Evolutionary conservation across 2,113 vertebrate species (phyloP), one percentile per base, ranked within the genome.

Genomic region (Eubucco bourcierii): DNA sequence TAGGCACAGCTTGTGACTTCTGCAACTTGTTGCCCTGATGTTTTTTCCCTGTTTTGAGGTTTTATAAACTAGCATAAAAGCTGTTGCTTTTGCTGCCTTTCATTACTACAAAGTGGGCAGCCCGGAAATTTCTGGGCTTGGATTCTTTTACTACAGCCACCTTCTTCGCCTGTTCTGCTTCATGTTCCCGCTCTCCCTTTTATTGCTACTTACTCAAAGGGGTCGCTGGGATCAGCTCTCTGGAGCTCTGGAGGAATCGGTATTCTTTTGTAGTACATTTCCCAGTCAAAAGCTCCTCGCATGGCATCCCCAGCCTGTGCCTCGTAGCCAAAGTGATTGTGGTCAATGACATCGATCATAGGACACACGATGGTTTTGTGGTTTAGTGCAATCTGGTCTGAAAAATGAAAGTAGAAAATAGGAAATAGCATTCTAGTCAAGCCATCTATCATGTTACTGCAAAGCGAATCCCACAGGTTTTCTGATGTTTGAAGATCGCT

Each of bases 311-410:
- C 98, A 3, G 98, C 98, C 97, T 99, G 98, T 4, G 98, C 98
- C 97, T 99, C 98, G 41, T 99, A 99, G 91, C 98, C 98, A 95
- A 99, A 99, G 97, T 99, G 98, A 95, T 98, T 98, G 97, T 99
- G 98, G 98, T 99, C 98, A 94, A 99, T 99, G 97, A 99, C 98
- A 96, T 99, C 98, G 90, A 99, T 99, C 98, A 99, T 99, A 84
- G 98, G 98, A 90, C 98, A 99, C 94, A 98, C 98, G 94, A 99
- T 98, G 97, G 98, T 98, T 98, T 97, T 98, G 97, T 98, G 97
- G 97, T 99, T 98, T 96, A 98, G 98, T 71, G 98, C 98, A 95
- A 99, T 99, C 97, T 99, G 98, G 96, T 99, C 98, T 99, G 97
- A 96, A 98, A 97, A 97, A 98, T 88, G 96, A 97, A 98, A 98